These are phyloP conservation scores for Eurypyga helias DNA, from an alignment of 2,113 vertebrate species.

Conservation along the genomic window DNA sequence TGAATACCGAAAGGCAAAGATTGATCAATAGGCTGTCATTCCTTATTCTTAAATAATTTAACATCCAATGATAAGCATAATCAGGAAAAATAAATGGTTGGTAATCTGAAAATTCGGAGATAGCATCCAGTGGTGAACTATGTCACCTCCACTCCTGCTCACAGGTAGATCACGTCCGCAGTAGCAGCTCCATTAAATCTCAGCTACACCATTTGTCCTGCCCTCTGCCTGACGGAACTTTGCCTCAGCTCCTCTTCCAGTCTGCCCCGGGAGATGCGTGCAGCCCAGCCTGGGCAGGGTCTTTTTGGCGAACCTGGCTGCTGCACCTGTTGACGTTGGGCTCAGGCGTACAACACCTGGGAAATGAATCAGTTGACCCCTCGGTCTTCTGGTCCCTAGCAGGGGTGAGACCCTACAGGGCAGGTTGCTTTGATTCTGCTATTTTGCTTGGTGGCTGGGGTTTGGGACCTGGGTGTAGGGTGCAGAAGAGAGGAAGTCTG, in stretches of 20 bases:
- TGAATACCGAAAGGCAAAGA: neutral
- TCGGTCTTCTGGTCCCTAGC: neutral
- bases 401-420: fast-evolving
- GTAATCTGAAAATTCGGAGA: neutral
- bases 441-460: fast-evolving
- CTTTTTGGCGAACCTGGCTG: neutral
- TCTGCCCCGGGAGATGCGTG: neutral
- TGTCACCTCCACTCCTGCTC: neutral
- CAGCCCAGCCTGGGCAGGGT: neutral
- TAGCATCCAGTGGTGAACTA: neutral
- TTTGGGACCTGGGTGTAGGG: neutral
- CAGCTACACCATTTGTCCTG: neutral
- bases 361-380: neutral
- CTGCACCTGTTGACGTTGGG: neutral
- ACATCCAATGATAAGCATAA: neutral
- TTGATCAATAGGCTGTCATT: neutral
- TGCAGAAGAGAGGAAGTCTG: neutral
- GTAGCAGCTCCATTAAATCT: neutral
- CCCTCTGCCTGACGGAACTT: fast-evolving
- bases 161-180: neutral
- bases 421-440: neutral
- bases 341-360: neutral
- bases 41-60: neutral
- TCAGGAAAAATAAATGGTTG: neutral
- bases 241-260: neutral